These are phyloP conservation scores for Apis laboriosa DNA, from an alignment of 1,140 invertebrate genomes.

Conservation along the genomic window DNA sequence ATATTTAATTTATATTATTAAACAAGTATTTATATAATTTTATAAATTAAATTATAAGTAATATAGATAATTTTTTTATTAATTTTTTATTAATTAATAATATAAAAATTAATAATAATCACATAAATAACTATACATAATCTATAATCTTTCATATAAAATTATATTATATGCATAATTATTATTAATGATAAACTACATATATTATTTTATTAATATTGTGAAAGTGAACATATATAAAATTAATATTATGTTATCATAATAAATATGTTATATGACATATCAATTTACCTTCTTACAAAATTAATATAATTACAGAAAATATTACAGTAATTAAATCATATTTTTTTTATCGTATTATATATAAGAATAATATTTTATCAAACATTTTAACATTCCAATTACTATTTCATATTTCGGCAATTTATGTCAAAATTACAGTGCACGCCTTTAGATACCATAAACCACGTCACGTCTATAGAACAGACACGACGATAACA, in stretches of 20 bases:
- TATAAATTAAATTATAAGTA: neutral
- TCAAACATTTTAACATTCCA: neutral
- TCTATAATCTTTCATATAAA: neutral
- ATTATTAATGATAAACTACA: neutral
- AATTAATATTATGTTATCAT: neutral
- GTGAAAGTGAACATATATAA: neutral
- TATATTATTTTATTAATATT: neutral
- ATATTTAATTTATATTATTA: neutral
- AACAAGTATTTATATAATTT: neutral
- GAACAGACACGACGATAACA: neutral
- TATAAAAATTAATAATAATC: neutral
- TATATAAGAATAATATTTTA: neutral
- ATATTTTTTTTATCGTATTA: neutral
- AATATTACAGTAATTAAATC: neutral
- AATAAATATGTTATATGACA: neutral
- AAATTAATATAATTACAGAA: neutral
- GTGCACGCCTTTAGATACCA: conserved; percentile 27
- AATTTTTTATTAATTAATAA: neutral
- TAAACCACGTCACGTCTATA: conserved; percentile 13
- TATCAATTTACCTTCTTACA: conserved; percentile 13
- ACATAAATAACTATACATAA: neutral
- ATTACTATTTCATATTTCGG: conserved; percentile 1
- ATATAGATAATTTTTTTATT: neutral
- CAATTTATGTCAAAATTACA: neutral
- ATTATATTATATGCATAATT: neutral